Conservation (phyloP, 2,888 invertebrate species). For the Chloromyia formosa region DNA sequence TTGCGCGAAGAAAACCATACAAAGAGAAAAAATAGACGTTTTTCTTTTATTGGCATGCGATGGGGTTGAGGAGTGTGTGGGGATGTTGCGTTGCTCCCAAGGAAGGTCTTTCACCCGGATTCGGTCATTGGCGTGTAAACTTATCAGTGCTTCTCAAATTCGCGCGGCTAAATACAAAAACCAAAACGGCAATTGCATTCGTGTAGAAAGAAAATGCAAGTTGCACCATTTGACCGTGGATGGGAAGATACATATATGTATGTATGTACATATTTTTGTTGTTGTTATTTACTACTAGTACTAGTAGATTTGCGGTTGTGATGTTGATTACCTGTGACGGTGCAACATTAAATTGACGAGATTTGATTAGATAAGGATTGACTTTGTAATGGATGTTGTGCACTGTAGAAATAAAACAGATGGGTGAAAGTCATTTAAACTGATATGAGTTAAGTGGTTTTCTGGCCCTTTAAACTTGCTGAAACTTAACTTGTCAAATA, state of each 20-base stretch:
- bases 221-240: slow-evolving; percentile 3
- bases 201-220: slow-evolving; percentile 30
- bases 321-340: slow-evolving; percentile 24
- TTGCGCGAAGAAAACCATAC: slow-evolving; percentile 20
- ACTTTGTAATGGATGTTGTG: background rate
- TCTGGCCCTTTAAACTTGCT: too few species aligned
- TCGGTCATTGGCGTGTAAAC: slow-evolving; percentile 65
- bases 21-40: background rate
- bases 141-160: slow-evolving; percentile 44
- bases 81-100: slow-evolving; percentile 49
- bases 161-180: slow-evolving; percentile 16
- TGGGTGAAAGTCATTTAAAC: too few species aligned
- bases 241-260: background rate
- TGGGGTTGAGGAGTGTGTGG: slow-evolving; percentile 28
- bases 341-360: slow-evolving; percentile 29
- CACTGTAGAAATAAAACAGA: background rate
- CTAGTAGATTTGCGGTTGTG: slow-evolving; percentile 30
- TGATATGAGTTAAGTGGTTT: too few species aligned
- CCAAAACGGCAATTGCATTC: background rate
- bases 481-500: too few species aligned
- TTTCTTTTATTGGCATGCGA: background rate
- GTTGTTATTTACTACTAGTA: too few species aligned
- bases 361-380: slow-evolving; percentile 11
- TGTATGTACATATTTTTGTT: too few species aligned
- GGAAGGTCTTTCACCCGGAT: slow-evolving; percentile 66